A percentile compares a stretch with the other conserved stretches of the same genome.
These are phyloP conservation scores for Cliona cf. orientalis DNA, from an alignment of 37 sponge, comb jelly and placozoan genomes.

Conservation along the genomic window DNA sequence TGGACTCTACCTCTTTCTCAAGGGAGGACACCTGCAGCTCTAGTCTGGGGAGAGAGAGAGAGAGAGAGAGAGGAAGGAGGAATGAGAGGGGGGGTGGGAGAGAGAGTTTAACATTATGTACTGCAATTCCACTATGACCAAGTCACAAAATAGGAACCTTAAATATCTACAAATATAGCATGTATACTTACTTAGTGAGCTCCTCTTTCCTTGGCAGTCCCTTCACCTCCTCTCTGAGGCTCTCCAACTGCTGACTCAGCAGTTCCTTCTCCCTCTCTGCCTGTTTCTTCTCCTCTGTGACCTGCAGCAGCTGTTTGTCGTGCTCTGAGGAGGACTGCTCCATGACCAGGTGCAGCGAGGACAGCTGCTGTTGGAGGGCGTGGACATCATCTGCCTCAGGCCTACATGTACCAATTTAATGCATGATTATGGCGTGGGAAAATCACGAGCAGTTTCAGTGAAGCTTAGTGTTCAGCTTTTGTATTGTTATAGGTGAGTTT, in stretches of 20 bases:
- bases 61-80: no score
- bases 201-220: slow-evolving; percentile 5
- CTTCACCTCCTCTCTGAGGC: slow-evolving; percentile 16
- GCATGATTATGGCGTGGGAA: no score
- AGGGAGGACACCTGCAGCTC: slow-evolving; percentile 22
- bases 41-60: neutral
- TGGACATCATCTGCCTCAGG: slow-evolving; percentile 79
- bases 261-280: slow-evolving; percentile 34
- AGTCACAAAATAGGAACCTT: neutral
- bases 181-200: no score
- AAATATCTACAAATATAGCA: neutral
- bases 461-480: no score
- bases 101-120: no score
- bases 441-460: no score
- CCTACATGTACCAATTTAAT: no score
- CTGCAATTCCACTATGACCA: neutral
- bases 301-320: slow-evolving; percentile 19
- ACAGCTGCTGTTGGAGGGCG: slow-evolving; percentile 72
- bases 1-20: slow-evolving; percentile 6
- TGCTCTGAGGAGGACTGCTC: slow-evolving; percentile 50
- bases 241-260: slow-evolving; percentile 5
- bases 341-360: slow-evolving; percentile 62
- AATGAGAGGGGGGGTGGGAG: no score
- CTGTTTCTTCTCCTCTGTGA: neutral
- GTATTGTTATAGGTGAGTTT: no score